Percentiles rank a stretch among this genome's conserved stretches.
These are phyloP conservation scores for Macrosiphum euphorbiae DNA, from an alignment of 2,888 invertebrate genomes.

Conservation along the genomic window DNA sequence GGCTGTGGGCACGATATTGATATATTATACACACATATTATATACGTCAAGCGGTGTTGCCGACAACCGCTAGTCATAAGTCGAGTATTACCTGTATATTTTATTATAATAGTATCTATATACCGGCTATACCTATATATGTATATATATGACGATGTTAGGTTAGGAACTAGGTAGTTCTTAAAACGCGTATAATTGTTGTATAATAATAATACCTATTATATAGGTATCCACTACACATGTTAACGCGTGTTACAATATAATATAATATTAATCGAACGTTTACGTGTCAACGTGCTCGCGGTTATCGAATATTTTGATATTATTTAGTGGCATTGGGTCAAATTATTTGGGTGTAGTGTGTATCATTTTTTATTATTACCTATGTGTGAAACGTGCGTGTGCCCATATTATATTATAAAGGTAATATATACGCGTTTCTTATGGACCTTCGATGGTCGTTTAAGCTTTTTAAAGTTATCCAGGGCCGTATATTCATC, in stretches of 20 bases:
- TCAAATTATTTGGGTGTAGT: not conserved
- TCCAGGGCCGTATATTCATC: too few relatives aligned
- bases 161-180: too few relatives aligned
- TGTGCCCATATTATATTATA: not conserved
- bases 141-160: not conserved
- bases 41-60: too few relatives aligned
- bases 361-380: not conserved
- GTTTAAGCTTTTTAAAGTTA: too few relatives aligned
- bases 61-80: slow-evolving; percentile 11
- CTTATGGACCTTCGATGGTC: too few relatives aligned
- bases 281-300: not conserved
- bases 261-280: not conserved
- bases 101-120: not conserved
- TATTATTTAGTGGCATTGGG: not conserved
- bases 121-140: not conserved
- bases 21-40: too few relatives aligned
- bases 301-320: not conserved
- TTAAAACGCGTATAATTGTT: not conserved
- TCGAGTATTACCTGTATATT: not conserved
- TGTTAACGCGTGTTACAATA: too few relatives aligned
- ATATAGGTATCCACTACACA: too few relatives aligned
- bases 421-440: too few relatives aligned
- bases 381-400: not conserved
- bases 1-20: too few relatives aligned
- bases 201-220: not conserved